Evolutionary conservation across 2,113 vertebrate species (phyloP).

Genomic region (Sialia sialis): DNA sequence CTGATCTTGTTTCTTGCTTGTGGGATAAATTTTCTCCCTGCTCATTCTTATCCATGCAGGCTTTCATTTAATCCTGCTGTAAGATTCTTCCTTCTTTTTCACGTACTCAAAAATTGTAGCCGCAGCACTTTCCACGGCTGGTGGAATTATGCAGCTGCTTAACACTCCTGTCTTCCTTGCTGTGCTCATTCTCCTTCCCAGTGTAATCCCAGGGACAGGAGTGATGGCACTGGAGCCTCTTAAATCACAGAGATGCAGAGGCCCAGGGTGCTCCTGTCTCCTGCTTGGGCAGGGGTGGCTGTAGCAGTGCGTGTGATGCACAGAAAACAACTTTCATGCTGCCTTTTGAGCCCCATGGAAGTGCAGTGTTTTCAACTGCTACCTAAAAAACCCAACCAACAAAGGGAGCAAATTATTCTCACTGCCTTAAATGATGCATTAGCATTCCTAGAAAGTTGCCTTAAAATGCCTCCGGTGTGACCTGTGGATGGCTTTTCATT

Average conservation of each 20-base stretch:
- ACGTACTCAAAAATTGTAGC: not conserved
- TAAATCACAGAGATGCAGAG: not conserved
- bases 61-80: not conserved
- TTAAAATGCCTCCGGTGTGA: fast-evolving
- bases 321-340: fast-evolving
- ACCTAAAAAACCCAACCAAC: not conserved
- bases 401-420: not conserved
- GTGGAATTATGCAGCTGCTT: slow-evolving; percentile 25
- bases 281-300: not conserved
- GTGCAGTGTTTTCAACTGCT: not conserved
- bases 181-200: not conserved
- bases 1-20: not conserved
- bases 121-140: not conserved
- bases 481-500: not conserved
- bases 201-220: not conserved
- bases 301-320: not conserved
- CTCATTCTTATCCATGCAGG: not conserved
- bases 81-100: not conserved
- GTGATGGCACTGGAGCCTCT: not conserved
- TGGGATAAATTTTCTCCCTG: not conserved
- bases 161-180: not conserved
- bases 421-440: not conserved
- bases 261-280: not conserved
- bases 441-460: not conserved
- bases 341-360: fast-evolving